A percentile compares a stretch with the other conserved stretches of the same genome.
These are phyloP conservation scores for Nansenia antarctica DNA, from an alignment of 2,113 vertebrate genomes.

Conservation along the genomic window DNA sequence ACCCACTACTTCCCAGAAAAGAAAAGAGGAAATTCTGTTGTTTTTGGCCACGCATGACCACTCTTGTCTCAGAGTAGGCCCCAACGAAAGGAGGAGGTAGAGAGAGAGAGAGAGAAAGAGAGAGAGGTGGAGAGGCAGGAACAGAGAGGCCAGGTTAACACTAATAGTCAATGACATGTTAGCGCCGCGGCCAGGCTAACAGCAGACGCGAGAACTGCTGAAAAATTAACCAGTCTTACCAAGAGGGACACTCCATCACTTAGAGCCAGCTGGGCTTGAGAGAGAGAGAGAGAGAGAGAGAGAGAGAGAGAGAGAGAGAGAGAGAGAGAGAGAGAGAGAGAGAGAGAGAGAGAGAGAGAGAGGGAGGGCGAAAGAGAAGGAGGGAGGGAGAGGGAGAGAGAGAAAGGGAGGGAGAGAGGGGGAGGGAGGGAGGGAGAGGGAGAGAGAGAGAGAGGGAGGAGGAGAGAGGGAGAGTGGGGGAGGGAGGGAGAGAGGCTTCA, in stretches of 20 bases:
- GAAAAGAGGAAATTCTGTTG: neutral
- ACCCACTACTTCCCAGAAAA: too few relatives aligned
- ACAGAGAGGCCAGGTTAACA: conserved; percentile 64
- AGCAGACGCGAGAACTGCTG: conserved; percentile 55
- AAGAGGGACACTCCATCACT: conserved; percentile 65
- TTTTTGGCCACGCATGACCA: neutral
- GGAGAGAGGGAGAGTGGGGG: too few relatives aligned
- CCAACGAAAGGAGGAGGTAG: neutral
- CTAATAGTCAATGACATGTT: conserved; percentile 75
- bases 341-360: conserved; percentile 25
- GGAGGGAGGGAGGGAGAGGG: neutral
- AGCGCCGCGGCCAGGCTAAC: conserved; percentile 55
- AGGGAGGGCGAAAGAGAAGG: neutral
- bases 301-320: conserved; percentile 8
- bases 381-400: neutral
- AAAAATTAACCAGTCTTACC: conserved; percentile 73
- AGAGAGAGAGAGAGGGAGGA: too few relatives aligned
- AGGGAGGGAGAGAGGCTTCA: too few relatives aligned
- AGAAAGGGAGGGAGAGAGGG: neutral
- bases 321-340: neutral
- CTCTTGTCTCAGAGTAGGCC: neutral
- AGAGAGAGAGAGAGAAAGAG: neutral
- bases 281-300: conserved; percentile 18
- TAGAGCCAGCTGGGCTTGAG: conserved; percentile 56
- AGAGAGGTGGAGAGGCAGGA: neutral